phyloP scores from a whole-genome alignment of 1,140 invertebrate species.

The Lanistes nyassanus region DNA sequence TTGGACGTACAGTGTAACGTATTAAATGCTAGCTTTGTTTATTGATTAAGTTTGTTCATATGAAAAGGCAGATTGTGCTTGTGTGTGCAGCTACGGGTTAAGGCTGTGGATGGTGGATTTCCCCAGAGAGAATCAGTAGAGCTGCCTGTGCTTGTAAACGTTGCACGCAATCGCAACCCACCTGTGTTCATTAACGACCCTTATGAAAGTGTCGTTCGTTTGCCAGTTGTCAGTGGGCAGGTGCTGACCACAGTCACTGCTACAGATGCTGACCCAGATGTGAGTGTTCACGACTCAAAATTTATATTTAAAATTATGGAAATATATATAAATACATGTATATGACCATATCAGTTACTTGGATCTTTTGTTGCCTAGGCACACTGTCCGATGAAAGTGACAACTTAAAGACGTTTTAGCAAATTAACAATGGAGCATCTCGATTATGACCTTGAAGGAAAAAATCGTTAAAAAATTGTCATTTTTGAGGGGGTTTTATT shows the following conservation, averaged over 20 bases:
- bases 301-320: too few relatives aligned
- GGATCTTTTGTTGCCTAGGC: too few relatives aligned
- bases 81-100: background rate
- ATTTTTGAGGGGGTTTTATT: too few relatives aligned
- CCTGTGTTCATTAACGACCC: conserved; percentile 40
- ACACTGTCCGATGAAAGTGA: too few relatives aligned
- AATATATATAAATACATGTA: too few relatives aligned
- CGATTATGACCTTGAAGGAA: background rate
- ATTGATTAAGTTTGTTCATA: background rate
- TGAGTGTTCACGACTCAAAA: too few relatives aligned
- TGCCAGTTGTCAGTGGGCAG: conserved; percentile 36
- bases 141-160: conserved; percentile 37
- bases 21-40: too few relatives aligned
- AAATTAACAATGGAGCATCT: background rate
- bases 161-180: conserved; percentile 40
- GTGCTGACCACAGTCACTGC: conserved; percentile 71
- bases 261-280: conserved; percentile 36
- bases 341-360: too few relatives aligned
- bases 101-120: conserved; percentile 33
- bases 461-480: too few relatives aligned
- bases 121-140: conserved; percentile 27
- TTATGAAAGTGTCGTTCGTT: conserved; percentile 35
- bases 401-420: background rate
- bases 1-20: too few relatives aligned
- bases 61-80: background rate